Conservation (phyloP, 2,113 vertebrate species). For the Mellivora capensis region DNA sequence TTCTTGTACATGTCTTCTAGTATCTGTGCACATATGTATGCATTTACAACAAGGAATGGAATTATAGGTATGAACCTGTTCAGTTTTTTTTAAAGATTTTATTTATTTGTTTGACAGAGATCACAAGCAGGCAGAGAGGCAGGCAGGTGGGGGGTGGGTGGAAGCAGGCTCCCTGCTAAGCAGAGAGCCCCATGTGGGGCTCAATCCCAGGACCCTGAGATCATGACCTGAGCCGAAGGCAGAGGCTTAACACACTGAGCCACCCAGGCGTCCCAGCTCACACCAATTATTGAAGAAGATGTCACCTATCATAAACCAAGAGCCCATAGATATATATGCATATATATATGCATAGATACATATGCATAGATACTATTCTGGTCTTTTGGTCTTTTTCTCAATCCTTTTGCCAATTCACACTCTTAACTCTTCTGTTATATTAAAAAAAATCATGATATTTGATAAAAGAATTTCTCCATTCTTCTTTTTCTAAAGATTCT, state of each 20-base stretch:
- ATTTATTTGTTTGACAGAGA: too few relatives aligned
- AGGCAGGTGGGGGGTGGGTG: too few relatives aligned
- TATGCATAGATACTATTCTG: background rate
- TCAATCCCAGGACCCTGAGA: too few relatives aligned
- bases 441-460: conserved; percentile 2
- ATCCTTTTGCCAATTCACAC: background rate
- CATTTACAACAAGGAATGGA: background rate
- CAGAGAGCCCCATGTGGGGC: too few relatives aligned
- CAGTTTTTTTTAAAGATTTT: too few relatives aligned
- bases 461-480: background rate
- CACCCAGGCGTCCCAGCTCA: too few relatives aligned
- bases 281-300: background rate
- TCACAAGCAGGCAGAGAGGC: too few relatives aligned
- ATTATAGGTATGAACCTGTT: background rate
- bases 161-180: too few relatives aligned
- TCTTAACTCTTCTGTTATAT: conserved; percentile 2
- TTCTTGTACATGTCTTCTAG: background rate
- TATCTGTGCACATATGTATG: background rate
- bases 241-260: too few relatives aligned
- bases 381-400: background rate
- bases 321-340: background rate
- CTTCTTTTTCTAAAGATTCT: background rate
- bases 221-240: too few relatives aligned
- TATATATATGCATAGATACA: too few relatives aligned
- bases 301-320: background rate